Base-by-base conservation (phyloP, 1,140 invertebrate genomes). In the Melanaphis sacchari region DNA sequence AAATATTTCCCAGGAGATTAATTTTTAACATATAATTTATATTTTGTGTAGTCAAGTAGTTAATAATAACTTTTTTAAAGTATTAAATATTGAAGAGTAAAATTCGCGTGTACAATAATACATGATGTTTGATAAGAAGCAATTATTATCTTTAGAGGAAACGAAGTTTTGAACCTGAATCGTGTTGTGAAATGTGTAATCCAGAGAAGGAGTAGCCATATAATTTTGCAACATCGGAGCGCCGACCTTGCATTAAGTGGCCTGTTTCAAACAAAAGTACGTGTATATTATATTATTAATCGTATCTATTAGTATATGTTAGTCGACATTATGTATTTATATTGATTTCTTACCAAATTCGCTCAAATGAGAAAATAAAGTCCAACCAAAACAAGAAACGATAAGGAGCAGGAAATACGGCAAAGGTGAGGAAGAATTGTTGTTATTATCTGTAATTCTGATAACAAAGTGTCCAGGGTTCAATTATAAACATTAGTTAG, bases 401-500 rank as follows among this genome's bases (percentile, higher is more conserved):
- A 90, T 90, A 41, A 59, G 89, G 18, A 90, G 8, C 31, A 31
- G 40, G 22, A 40, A 59, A 66, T 41, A 41, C 89, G 5, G 54
- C 40, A 66, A 90, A 90, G 89, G 89, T 90, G 89, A 90, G 52
- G 38, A 90, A 40, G 38, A 66, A 90, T 40, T 41, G 89, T 59
- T 90, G 38, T 90, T 90, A 41, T 90, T 90, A 90, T 90, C 89
- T 41, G 89, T 38, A 22, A 41, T 90, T 90, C 52, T 41, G 89
- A 90, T 90, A 90, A 9, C n/a, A n/a, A 41, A 66, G 89, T n/a
- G 89, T 90, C 52, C 89, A 90, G 52, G 89, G 89, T 90, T 90
- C 89, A 90, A 59, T 59, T 31, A 41, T 31, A 41, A 24, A 90
- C 89, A 90, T 90, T 66, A 59, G 89, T 38, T 49, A 90, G 52